A percentile compares a stretch with the other conserved stretches of the same genome.
These are phyloP conservation scores for Dunckerocampus dactyliophorus DNA, from an alignment of 2,113 vertebrate genomes.

Conservation along the genomic window DNA sequence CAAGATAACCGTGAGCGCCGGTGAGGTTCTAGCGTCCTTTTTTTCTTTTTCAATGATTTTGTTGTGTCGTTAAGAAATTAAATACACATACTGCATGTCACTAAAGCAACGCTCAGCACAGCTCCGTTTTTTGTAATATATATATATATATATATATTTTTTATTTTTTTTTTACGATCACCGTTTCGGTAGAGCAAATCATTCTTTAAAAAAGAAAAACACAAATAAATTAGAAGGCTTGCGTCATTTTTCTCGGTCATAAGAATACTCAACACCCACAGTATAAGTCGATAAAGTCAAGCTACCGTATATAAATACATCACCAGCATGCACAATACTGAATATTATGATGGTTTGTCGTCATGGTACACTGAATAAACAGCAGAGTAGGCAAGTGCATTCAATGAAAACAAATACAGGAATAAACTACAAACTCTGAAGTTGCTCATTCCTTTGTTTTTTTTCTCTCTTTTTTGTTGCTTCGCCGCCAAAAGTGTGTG, in stretches of 20 bases:
- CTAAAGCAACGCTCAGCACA: constrained; percentile 97
- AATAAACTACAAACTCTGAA: constrained; percentile 87
- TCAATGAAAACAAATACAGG: constrained; percentile 83
- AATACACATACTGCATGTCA: constrained; percentile 93
- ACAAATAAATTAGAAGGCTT: constrained; percentile 87
- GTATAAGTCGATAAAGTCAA: constrained; percentile 99
- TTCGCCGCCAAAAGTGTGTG: constrained; percentile 57
- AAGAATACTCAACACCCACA: constrained; percentile 99
- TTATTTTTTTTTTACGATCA: constrained; percentile 73
- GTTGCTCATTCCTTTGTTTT: constrained; percentile 81
- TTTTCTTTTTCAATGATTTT: constrained; percentile 53
- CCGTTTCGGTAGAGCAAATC: constrained; percentile 91
- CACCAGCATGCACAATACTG: constrained; percentile 99
- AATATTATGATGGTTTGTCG: constrained; percentile 90
- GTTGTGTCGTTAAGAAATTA: constrained; percentile 79
- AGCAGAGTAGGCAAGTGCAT: constrained; percentile 98
- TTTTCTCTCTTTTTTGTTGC: constrained; percentile 67
- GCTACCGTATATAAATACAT: constrained; percentile 99
- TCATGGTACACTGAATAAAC: constrained; percentile 96
- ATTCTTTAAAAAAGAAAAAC: constrained; percentile 69
- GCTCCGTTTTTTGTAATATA: constrained; percentile 75
- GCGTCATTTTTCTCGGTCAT: constrained; percentile 82
- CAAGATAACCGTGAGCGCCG: constrained; percentile 92
- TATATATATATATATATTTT: too few species aligned
- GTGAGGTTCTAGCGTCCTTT: constrained; percentile 71